Conservation (phyloP, 2,888 invertebrate genomes). For the Stenotaenia linearis region DNA sequence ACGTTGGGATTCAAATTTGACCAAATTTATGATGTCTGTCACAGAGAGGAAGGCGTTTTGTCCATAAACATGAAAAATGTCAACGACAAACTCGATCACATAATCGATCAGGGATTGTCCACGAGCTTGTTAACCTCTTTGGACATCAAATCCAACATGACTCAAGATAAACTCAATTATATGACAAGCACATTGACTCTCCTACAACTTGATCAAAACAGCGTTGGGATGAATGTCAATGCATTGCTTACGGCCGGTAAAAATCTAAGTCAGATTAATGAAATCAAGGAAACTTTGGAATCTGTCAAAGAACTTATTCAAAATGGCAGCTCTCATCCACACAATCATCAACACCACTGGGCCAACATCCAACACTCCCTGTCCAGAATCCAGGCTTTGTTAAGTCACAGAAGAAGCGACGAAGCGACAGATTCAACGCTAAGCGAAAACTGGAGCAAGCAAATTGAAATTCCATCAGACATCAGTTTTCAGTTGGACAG, state of each 20-base stretch:
- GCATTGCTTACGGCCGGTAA: background rate
- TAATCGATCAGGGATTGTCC: background rate
- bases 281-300: background rate
- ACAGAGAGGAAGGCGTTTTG: background rate
- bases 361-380: background rate
- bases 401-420: background rate
- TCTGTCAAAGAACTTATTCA: background rate
- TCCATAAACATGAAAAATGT: background rate
- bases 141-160: background rate
- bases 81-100: background rate
- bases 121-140: background rate
- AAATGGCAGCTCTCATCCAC: background rate
- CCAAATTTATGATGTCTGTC: background rate
- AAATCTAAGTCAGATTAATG: background rate
- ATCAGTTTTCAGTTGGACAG: background rate
- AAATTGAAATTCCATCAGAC: background rate
- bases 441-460: background rate
- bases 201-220: background rate
- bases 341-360: background rate
- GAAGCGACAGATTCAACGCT: background rate
- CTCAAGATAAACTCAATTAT: background rate
- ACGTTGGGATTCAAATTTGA: background rate
- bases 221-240: background rate
- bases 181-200: background rate
- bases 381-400: background rate